Percentiles rank a stretch among this genome's conserved stretches.
These are phyloP conservation scores for Syrphus vitripennis DNA, from an alignment of 2,888 invertebrate genomes.

Conservation along the genomic window DNA sequence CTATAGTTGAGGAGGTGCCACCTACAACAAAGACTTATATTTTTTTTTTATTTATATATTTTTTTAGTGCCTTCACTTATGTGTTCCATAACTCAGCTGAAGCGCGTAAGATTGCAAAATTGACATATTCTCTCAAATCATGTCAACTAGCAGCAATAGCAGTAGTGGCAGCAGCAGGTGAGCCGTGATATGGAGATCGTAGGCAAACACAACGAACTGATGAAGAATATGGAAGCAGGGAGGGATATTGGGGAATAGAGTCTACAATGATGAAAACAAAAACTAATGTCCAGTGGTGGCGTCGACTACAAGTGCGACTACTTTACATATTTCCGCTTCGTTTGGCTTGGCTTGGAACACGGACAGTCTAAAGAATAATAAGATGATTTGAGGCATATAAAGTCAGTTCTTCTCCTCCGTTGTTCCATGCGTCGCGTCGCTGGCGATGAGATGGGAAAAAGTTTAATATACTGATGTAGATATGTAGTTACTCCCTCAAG, in stretches of 20 bases:
- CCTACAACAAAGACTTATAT: slow-evolving; percentile 24
- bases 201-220: neutral
- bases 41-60: neutral
- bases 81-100: slow-evolving; percentile 48
- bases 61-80: neutral
- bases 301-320: slow-evolving; percentile 49
- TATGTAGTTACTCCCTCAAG: neutral
- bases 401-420: slow-evolving; percentile 3
- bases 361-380: slow-evolving; percentile 37
- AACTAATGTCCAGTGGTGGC: neutral
- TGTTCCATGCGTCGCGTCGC: neutral
- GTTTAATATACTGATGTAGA: neutral
- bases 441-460: slow-evolving; percentile 23
- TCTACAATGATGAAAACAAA: neutral
- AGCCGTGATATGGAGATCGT: slow-evolving; percentile 4
- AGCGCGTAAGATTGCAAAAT: slow-evolving; percentile 57
- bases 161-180: slow-evolving; percentile 26
- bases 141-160: slow-evolving; percentile 37
- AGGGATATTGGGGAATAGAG: neutral
- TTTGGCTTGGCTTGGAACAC: neutral
- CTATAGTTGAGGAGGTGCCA: neutral
- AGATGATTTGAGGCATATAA: slow-evolving; percentile 32
- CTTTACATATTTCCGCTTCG: slow-evolving; percentile 60
- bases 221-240: neutral
- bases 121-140: slow-evolving; percentile 60